Evolutionary conservation across 2,888 invertebrate genomes (phyloP).

Genomic region (Drosophila hamatofila): DNA sequence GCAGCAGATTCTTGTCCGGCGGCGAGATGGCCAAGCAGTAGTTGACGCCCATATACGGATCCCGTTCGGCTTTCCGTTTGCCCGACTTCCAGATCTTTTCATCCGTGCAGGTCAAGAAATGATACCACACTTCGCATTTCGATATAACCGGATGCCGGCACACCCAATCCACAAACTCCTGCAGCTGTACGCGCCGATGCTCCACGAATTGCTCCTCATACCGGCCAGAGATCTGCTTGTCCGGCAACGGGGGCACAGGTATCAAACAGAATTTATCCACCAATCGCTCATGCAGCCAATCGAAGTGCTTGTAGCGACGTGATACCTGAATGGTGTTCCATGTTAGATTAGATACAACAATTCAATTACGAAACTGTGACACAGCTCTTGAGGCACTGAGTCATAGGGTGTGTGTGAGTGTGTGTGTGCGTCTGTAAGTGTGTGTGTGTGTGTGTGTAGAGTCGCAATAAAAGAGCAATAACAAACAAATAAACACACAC

Average conservation of each 20-base stretch:
- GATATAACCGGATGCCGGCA: slow-evolving; percentile 98
- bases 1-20: slow-evolving; percentile 91
- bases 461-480: slow-evolving; percentile 5
- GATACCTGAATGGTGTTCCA: slow-evolving; percentile 85
- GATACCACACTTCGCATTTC: slow-evolving; percentile 96
- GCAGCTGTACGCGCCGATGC: slow-evolving; percentile 96
- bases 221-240: slow-evolving; percentile 98
- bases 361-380: slow-evolving; percentile 66
- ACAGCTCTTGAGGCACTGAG: slow-evolving; percentile 36
- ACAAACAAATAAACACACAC: slow-evolving; percentile 18
- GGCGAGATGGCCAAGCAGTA: slow-evolving; percentile 96
- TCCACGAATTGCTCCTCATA: slow-evolving; percentile 99
- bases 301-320: slow-evolving; percentile 98
- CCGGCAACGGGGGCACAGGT: slow-evolving; percentile 98
- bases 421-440: background rate
- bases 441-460: background rate
- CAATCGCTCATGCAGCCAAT: slow-evolving; percentile 98
- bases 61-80: slow-evolving; percentile 97
- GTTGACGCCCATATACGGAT: slow-evolving; percentile 94
- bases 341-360: slow-evolving; percentile 66
- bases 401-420: slow-evolving; percentile 33
- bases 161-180: slow-evolving; percentile 98
- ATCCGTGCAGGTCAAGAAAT: slow-evolving; percentile 98
- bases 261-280: slow-evolving; percentile 97
- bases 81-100: slow-evolving; percentile 99